These are phyloP conservation scores for Peromyscus attwateri DNA, from an alignment of 2,797 vertebrate species.

Conservation along the genomic window DNA sequence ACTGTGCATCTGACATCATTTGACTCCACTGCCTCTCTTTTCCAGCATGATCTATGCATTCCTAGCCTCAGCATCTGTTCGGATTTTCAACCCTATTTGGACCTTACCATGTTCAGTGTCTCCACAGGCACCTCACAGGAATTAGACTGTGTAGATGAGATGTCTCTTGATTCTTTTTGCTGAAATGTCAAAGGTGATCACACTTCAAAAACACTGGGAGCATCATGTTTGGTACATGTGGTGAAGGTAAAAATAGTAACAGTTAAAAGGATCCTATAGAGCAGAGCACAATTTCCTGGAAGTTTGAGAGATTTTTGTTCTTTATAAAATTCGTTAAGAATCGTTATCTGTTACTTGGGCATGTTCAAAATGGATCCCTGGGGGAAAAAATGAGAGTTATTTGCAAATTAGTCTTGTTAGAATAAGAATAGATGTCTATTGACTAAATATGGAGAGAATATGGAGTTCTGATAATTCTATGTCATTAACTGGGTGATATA, in stretches of 20 bases:
- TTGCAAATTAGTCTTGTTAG: neutral
- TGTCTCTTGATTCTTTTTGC: slow-evolving; percentile 50
- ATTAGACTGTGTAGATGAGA: slow-evolving; percentile 36
- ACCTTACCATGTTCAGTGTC: slow-evolving; percentile 22
- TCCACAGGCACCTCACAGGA: neutral
- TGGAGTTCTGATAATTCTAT: neutral
- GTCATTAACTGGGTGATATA: neutral
- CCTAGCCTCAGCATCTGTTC: slow-evolving; percentile 45
- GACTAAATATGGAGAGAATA: neutral
- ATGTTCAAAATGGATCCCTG: neutral
- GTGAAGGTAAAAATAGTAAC: neutral
- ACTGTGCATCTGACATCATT: neutral
- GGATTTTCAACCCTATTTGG: slow-evolving; percentile 60
- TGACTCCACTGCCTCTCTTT: slow-evolving; percentile 54
- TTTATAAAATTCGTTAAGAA: slow-evolving; percentile 26
- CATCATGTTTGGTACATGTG: neutral
- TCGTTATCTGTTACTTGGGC: neutral
- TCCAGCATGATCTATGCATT: slow-evolving; percentile 63
- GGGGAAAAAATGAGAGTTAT: neutral
- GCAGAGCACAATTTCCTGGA: neutral
- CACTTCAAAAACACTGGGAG: slow-evolving; percentile 52
- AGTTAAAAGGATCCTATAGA: neutral
- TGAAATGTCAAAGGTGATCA: slow-evolving; percentile 44
- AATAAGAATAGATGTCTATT: neutral
- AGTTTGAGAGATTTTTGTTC: neutral